A percentile compares a stretch with the other conserved stretches of the same genome.
Conservation (phyloP, 1,140 invertebrate species). For the Tribolium castaneum region DNA sequence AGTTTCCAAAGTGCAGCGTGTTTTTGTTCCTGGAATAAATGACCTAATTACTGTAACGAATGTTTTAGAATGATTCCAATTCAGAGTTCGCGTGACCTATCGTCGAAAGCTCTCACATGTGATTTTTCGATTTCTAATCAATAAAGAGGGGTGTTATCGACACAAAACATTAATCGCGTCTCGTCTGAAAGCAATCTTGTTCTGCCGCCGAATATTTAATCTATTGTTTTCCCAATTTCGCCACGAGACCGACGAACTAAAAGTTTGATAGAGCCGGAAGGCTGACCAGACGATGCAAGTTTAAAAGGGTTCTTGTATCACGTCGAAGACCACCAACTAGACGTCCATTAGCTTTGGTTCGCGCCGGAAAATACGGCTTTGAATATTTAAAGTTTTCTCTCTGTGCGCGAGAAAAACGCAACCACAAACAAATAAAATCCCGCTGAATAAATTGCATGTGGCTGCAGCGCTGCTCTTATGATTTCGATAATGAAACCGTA, state of each 20-base stretch:
- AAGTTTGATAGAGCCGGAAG: conserved; percentile 14
- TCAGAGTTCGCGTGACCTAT: conserved; percentile 23
- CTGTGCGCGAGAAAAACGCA: conserved; percentile 32
- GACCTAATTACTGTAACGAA: conserved; percentile 43
- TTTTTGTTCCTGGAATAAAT: conserved; percentile 26
- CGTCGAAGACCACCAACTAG: conserved; percentile 25
- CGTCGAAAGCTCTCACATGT: conserved; percentile 32
- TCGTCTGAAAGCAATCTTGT: not conserved
- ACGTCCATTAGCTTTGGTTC: conserved; percentile 35
- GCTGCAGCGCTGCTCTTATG: not conserved
- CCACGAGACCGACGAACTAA: not conserved
- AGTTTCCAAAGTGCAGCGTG: conserved; percentile 15
- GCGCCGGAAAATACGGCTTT: conserved; percentile 23
- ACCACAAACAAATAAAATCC: conserved; percentile 31
- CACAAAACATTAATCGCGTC: conserved; percentile 5
- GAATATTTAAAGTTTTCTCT: conserved; percentile 37
- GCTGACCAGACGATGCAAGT: conserved; percentile 41
- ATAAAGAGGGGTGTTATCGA: conserved; percentile 16
- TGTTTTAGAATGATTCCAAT: conserved; percentile 40
- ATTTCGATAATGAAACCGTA: conserved; percentile 35
- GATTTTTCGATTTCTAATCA: conserved; percentile 40
- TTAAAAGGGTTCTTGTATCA: conserved; percentile 42
- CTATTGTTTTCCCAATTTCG: conserved; percentile 10
- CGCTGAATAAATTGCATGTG: conserved; percentile 35
- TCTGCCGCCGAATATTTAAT: not conserved